These are phyloP conservation scores for Mus minutoides DNA, from an alignment of 2,797 vertebrate species.

Conservation along the genomic window DNA sequence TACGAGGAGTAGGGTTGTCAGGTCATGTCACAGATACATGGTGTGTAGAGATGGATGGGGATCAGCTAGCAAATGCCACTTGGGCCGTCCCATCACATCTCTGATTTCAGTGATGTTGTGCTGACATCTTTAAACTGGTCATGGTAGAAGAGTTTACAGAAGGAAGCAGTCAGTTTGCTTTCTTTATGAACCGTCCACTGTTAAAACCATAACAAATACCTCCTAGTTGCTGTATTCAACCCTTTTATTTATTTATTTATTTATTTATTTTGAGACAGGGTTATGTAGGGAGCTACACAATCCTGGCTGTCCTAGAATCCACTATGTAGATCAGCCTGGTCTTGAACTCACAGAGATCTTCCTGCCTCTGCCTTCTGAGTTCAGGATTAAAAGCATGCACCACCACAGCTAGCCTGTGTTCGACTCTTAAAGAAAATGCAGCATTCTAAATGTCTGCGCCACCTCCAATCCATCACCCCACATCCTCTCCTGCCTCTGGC, in stretches of 20 bases:
- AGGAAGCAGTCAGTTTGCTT: not conserved
- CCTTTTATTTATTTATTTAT: not conserved
- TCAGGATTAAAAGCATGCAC: not conserved
- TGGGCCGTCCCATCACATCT: not conserved
- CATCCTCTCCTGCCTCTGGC: not conserved
- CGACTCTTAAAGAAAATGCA: not conserved
- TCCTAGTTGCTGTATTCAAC: not conserved
- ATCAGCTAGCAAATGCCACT: not conserved
- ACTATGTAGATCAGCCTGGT: not conserved
- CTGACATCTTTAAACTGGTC: not conserved
- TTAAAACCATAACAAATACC: not conserved
- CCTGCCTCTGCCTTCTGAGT: not conserved
- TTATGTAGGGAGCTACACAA: not conserved
- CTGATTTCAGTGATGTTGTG: not conserved
- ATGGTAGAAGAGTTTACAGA: not conserved
- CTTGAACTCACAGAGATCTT: not conserved
- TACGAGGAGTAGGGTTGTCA: not conserved
- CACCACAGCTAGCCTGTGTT: not conserved
- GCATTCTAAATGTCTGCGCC: not conserved
- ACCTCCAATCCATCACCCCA: not conserved
- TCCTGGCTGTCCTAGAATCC: not conserved
- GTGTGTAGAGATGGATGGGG: not conserved
- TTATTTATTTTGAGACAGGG: not conserved
- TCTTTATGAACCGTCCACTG: not conserved
- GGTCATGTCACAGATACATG: not conserved